Percentiles rank a stretch among this genome's conserved stretches.
These are phyloP conservation scores for Drosophila pallidifrons DNA, from an alignment of 1,140 invertebrate genomes.

Conservation along the genomic window DNA sequence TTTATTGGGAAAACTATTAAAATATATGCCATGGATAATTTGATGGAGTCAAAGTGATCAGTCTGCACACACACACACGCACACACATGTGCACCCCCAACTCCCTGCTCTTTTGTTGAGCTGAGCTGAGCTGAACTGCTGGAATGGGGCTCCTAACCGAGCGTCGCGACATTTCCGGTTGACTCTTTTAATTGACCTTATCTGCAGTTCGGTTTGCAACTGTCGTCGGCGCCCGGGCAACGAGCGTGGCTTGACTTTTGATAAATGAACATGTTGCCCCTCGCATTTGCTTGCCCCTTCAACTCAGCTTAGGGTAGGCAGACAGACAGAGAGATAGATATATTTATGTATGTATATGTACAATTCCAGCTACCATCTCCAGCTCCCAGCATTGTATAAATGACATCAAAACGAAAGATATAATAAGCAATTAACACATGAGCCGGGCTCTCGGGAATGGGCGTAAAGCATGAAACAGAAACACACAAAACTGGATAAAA, in stretches of 20 bases:
- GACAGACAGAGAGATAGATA: not conserved
- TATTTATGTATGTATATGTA: not conserved
- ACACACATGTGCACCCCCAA: conserved; percentile 30
- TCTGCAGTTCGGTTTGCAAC: conserved; percentile 60
- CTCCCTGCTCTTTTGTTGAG: not conserved
- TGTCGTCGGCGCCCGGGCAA: conserved; percentile 27
- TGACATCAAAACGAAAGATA: conserved; percentile 79
- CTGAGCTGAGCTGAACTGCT: too few relatives aligned
- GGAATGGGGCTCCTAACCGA: conserved; percentile 43
- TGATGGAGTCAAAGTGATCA: conserved; percentile 9
- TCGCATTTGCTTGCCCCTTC: not conserved
- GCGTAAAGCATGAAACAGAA: conserved; percentile 49
- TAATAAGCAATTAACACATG: conserved; percentile 83
- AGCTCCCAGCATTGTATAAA: conserved; percentile 52
- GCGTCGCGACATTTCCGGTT: conserved; percentile 83
- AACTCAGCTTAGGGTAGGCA: conserved; percentile 14
- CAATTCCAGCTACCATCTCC: conserved; percentile 14
- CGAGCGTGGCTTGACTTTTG: conserved; percentile 80
- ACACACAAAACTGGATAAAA: conserved; percentile 20
- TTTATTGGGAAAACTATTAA: conserved; percentile 60
- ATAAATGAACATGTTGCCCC: conserved; percentile 72
- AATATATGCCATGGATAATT: conserved; percentile 42
- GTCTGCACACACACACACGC: not conserved
- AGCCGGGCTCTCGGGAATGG: conserved; percentile 34
- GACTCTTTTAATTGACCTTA: conserved; percentile 84